Percentiles rank a stretch among this genome's conserved stretches.
Evolutionary conservation across 2,113 vertebrate species (phyloP).

Genomic region (Sorex fumeus): DNA sequence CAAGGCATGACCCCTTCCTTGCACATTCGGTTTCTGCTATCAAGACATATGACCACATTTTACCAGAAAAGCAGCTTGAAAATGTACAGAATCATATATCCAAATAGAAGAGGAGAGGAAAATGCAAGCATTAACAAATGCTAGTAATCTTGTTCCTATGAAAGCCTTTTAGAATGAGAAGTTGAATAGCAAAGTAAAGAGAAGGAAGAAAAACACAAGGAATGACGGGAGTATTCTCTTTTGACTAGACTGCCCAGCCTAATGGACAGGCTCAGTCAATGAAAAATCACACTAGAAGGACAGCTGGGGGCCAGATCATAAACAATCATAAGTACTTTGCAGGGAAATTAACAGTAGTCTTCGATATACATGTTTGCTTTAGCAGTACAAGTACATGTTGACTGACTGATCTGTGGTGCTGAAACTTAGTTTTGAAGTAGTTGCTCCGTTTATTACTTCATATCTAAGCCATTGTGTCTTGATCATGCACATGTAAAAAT

Average conservation of each 20-base stretch:
- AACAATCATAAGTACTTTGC: not conserved
- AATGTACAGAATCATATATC: not conserved
- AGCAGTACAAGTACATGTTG: not conserved
- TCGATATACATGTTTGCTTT: not conserved
- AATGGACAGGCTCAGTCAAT: not conserved
- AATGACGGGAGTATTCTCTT: not conserved
- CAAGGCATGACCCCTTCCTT: not conserved
- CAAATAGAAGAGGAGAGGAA: not conserved
- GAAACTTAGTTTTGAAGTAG: conserved; percentile 54
- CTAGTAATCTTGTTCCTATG: not conserved
- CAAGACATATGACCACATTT: not conserved
- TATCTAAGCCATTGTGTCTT: not conserved
- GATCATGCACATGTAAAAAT: not conserved
- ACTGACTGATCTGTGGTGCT: conserved; percentile 1
- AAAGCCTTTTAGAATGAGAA: conserved; percentile 1
- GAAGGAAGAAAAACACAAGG: not conserved
- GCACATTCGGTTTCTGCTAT: not conserved
- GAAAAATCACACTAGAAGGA: not conserved
- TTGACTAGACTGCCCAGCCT: not conserved
- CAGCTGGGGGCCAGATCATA: not conserved
- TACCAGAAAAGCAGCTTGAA: not conserved
- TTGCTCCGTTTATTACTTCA: conserved; percentile 12
- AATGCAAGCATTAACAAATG: not conserved
- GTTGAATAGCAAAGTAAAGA: not conserved
- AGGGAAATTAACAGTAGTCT: not conserved